A percentile compares a stretch with the other conserved stretches of the same genome.
Conservation (phyloP, 2,113 vertebrate genomes). For the Mugil cephalus region DNA sequence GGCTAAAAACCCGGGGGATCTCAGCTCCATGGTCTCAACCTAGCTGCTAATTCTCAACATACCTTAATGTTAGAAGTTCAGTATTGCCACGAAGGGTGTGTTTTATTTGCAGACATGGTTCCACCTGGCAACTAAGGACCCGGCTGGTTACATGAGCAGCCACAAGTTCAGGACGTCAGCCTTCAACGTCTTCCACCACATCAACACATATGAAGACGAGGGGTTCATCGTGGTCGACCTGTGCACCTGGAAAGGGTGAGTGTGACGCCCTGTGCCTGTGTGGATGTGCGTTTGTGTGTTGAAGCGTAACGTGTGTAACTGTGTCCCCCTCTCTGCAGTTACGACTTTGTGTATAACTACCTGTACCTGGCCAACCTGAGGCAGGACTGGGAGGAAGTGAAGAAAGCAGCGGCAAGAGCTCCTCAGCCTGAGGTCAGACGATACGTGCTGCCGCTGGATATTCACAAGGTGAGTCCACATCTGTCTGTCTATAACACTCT, state of each 20-base stretch:
- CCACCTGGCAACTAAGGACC: conserved; percentile 92
- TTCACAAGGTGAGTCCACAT: conserved; percentile 86
- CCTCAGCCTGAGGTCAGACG: conserved; percentile 96
- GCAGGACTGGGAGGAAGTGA: conserved; percentile 94
- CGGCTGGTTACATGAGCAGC: conserved; percentile 87
- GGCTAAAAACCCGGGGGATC: too few species aligned
- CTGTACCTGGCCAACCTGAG: conserved; percentile 94
- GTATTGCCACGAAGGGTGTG: background rate
- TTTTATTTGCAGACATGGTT: conserved; percentile 90
- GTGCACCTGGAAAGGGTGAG: conserved; percentile 97
- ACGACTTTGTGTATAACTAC: conserved; percentile 98
- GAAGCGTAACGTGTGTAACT: background rate
- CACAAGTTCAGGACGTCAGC: conserved; percentile 92
- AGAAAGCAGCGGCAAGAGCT: conserved; percentile 91
- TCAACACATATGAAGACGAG: conserved; percentile 93
- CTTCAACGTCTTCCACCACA: conserved; percentile 98
- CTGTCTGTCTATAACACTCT: too few species aligned
- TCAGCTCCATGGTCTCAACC: too few species aligned
- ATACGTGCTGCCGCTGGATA: conserved; percentile 92
- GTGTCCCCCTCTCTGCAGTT: conserved; percentile 75
- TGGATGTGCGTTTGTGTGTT: background rate
- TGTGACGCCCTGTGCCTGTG: background rate
- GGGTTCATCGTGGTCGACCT: conserved; percentile 94
- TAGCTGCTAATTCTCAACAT: too few species aligned
- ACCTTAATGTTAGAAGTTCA: too few species aligned